Percentiles rank a stretch among this genome's conserved stretches.
These are phyloP conservation scores for Prunella himalayana DNA, from an alignment of 2,113 vertebrate genomes.

Conservation along the genomic window DNA sequence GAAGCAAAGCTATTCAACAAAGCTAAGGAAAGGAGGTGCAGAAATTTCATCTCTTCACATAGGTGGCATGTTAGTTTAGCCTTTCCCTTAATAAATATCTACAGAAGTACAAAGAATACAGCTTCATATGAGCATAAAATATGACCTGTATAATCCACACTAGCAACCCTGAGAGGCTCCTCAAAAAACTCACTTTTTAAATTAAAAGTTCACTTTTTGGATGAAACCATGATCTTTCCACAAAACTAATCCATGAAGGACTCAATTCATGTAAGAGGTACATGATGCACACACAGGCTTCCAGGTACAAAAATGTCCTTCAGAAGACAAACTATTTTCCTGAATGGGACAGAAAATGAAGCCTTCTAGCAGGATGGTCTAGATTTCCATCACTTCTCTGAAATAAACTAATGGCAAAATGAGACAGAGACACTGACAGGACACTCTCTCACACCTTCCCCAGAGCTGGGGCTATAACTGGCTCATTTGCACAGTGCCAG, in stretches of 20 bases:
- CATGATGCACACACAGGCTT: neutral
- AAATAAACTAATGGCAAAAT: neutral
- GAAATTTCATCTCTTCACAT: neutral
- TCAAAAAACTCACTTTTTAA: neutral
- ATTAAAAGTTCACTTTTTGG: neutral
- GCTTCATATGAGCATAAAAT: neutral
- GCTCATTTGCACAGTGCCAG: neutral
- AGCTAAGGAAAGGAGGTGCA: neutral
- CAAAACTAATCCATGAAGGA: neutral
- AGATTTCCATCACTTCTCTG: neutral
- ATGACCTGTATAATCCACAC: accelerated
- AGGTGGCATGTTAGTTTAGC: neutral
- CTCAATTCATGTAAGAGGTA: neutral
- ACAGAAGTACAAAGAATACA: neutral
- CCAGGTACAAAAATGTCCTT: neutral
- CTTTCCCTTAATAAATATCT: neutral
- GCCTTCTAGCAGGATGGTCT: neutral
- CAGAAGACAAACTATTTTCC: neutral
- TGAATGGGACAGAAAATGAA: neutral
- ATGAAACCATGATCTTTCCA: neutral
- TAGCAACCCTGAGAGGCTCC: neutral
- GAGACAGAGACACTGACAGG: neutral
- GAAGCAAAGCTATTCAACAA: neutral
- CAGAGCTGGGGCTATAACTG: neutral
- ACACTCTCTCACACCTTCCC: neutral